A percentile compares a stretch with the other conserved stretches of the same genome.
phyloP scores from a whole-genome alignment of 2,113 vertebrate species.

The Actinemys pallida region DNA sequence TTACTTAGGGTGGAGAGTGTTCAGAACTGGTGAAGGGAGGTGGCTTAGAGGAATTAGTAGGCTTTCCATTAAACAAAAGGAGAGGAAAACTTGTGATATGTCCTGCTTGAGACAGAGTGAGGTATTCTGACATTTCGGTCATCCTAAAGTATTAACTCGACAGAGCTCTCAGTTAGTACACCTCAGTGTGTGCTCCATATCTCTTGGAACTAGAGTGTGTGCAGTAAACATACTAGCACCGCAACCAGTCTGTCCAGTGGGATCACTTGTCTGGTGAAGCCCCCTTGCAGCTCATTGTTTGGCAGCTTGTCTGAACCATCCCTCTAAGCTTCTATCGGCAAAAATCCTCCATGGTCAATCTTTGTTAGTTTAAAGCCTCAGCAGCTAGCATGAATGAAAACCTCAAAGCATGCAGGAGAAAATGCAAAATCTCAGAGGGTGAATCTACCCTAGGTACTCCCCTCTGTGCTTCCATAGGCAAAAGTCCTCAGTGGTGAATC shows the following conservation, averaged over 20 bases:
- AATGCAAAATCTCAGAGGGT: no score
- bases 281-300: not conserved
- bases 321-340: not conserved
- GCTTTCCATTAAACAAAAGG: not conserved
- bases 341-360: not conserved
- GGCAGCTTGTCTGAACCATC: not conserved
- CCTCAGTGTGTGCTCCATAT: accelerated
- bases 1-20: not conserved
- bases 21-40: not conserved
- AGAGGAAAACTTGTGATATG: accelerated
- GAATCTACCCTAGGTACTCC: no score
- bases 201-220: not conserved
- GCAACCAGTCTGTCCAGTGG: no score
- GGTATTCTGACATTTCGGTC: not conserved
- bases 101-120: not conserved
- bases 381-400: no score
- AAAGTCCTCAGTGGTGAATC: not conserved
- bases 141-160: accelerated
- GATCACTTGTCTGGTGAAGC: not conserved
- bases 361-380: not conserved
- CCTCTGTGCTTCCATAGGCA: not conserved
- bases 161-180: not conserved
- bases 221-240: accelerated
- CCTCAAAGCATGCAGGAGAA: no score
- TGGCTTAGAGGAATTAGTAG: not conserved